A percentile compares a stretch with the other conserved stretches of the same genome.
Evolutionary conservation across 2,888 invertebrate genomes (phyloP).

Genomic region (Brachyptera risi): DNA sequence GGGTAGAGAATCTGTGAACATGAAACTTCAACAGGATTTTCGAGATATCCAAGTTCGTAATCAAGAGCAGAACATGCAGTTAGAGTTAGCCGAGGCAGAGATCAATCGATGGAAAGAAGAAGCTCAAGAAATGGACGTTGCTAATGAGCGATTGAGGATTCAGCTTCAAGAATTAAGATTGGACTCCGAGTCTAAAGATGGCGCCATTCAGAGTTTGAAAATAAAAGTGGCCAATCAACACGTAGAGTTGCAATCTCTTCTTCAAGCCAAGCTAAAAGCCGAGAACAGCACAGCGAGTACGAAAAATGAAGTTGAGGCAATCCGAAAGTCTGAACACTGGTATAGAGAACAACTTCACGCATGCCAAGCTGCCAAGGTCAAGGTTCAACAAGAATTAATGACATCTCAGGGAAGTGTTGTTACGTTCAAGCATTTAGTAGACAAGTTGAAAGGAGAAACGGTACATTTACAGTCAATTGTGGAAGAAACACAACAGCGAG

Average conservation of each 20-base stretch:
- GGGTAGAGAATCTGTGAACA: not conserved
- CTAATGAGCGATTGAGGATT: slow-evolving; percentile 35
- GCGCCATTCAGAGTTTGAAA: slow-evolving; percentile 44
- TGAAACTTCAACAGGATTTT: not conserved
- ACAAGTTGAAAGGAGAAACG: slow-evolving; percentile 42
- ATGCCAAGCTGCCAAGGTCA: slow-evolving; percentile 38
- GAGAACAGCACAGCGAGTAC: slow-evolving; percentile 43
- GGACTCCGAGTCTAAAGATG: slow-evolving; percentile 43
- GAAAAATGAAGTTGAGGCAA: slow-evolving; percentile 42
- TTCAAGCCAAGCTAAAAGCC: slow-evolving; percentile 43
- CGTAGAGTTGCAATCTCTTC: slow-evolving; percentile 44
- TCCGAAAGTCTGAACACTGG: slow-evolving; percentile 44
- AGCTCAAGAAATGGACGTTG: slow-evolving; percentile 19
- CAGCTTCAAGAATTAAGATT: slow-evolving; percentile 42
- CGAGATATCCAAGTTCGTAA: slow-evolving; percentile 5
- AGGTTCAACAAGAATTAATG: slow-evolving; percentile 36
- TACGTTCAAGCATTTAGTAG: slow-evolving; percentile 41
- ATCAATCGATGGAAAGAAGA: slow-evolving; percentile 22
- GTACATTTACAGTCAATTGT: slow-evolving; percentile 41
- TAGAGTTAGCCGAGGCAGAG: slow-evolving; percentile 22
- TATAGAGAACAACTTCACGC: slow-evolving; percentile 46
- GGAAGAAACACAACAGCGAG: slow-evolving; percentile 43
- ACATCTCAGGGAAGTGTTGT: slow-evolving; percentile 39
- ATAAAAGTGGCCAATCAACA: slow-evolving; percentile 47
- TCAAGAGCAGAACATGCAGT: slow-evolving; percentile 19